Base-by-base conservation (phyloP, 2,888 invertebrate species). In the Pandemis cinnamomeana region DNA sequence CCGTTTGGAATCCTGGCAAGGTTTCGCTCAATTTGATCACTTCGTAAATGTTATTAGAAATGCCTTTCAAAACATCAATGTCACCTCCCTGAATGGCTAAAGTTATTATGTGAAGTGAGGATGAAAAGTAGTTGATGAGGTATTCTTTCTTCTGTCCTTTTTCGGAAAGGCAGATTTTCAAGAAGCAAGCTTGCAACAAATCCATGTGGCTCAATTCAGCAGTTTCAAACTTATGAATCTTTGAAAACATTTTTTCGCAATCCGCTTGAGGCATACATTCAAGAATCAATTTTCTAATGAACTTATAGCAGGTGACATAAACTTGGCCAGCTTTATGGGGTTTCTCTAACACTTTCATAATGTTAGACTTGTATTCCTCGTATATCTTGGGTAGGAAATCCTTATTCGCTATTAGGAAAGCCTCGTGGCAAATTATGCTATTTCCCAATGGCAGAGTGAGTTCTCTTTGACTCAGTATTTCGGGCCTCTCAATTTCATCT, bases 291-390 rank as follows among this genome's bases (percentile, higher is more conserved):
- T 94, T 93, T 8, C 91, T 89, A 42, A 96, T 92, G n/a, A 95
- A 95, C 70, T 90, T 85, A 73, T 95, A 93, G 83, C 96, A 95
- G 71, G 95, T 94, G 61, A 95, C 89, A 78, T 96, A 96, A 68
- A 96, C 95, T 78, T 95, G 95, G 0, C 96, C 95, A 5, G 95
- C 95, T 89, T 96, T 96, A 76, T 96, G 96, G 0, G 96, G 96
- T 82, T 96, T 96, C 80, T 96, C 95, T 60, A 96, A 87, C 76
- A 95, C 92, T 86, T 96, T 96, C 67, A 92, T 85, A 51, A 97
- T 95, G 77, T 96, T 95, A 0, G 93, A 88, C 85, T 96, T 95
- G 78, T 96, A 96, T 80, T 95, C 93, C 62, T 94, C 89, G 81
- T 95, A 96, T 71, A 97, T 89, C 67, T 87, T 91, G 36, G 84